A percentile compares a stretch with the other conserved stretches of the same genome.
phyloP scores from a whole-genome alignment of 2,888 invertebrate species.

The Mechanitis messenoides region DNA sequence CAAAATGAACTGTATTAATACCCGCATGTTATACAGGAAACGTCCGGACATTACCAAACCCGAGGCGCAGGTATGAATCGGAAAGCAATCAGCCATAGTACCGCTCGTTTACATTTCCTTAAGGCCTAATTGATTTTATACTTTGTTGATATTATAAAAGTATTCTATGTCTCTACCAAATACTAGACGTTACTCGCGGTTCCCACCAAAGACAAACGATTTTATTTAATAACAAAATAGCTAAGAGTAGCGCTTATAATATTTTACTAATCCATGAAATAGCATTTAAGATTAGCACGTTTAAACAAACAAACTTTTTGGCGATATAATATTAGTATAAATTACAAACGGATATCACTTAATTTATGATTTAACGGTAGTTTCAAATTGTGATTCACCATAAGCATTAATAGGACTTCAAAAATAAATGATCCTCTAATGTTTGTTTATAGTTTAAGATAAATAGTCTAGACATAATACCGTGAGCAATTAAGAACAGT shows the following conservation, averaged over 20 bases:
- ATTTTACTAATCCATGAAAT: no score
- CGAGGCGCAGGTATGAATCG: constrained; percentile 63
- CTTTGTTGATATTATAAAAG: background rate
- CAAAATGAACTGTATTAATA: constrained; percentile 56
- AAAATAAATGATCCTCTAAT: background rate
- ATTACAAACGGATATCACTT: background rate
- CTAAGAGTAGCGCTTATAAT: no score
- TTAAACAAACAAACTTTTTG: no score
- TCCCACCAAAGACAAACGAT: no score
- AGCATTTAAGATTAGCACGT: no score
- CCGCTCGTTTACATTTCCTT: constrained; percentile 21
- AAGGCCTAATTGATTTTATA: constrained; percentile 1
- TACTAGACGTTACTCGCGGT: no score
- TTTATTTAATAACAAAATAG: no score
- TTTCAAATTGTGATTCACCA: background rate
- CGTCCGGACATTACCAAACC: constrained; percentile 62
- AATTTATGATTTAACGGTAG: background rate
- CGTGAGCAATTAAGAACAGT: constrained; percentile 13
- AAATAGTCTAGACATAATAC: constrained; percentile 7
- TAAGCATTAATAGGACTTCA: no score
- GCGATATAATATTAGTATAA: no score
- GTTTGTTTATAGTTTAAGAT: constrained; percentile 1
- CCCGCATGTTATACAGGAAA: constrained; percentile 69
- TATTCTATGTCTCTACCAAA: no score
- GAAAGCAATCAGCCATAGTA: constrained; percentile 65